Evolutionary conservation across 2,113 vertebrate species (phyloP).

Genomic region (Callaeas wilsoni): DNA sequence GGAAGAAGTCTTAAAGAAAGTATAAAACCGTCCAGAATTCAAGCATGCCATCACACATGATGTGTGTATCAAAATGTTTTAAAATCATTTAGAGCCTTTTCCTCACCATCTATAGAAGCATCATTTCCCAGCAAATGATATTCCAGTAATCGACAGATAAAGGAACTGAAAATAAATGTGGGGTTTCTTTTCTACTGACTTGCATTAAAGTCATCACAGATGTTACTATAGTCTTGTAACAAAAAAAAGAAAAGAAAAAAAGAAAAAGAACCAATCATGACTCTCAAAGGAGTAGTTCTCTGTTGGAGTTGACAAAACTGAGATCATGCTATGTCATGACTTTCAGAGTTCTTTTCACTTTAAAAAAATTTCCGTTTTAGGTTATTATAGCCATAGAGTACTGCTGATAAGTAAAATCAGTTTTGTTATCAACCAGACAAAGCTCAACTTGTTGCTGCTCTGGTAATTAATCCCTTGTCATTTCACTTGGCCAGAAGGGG

Average conservation of each 20-base stretch:
- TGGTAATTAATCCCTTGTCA: not conserved
- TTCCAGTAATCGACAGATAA: not conserved
- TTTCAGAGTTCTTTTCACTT: not conserved
- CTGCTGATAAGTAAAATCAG: not conserved
- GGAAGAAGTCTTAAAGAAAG: not conserved
- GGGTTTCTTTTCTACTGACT: not conserved
- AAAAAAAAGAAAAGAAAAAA: not conserved
- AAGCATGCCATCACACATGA: not conserved
- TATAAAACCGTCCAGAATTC: not conserved
- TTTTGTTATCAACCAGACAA: not conserved
- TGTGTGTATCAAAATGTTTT: not conserved
- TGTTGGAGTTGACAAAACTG: not conserved
- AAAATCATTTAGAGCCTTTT: not conserved
- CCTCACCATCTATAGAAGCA: not conserved
- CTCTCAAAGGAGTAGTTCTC: not conserved
- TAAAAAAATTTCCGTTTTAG: not conserved
- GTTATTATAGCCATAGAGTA: not conserved
- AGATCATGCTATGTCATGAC: not conserved
- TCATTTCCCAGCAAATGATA: not conserved
- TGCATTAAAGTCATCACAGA: not conserved
- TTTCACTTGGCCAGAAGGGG: not conserved
- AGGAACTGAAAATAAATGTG: not conserved
- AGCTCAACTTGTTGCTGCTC: not conserved
- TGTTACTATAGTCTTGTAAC: not conserved
- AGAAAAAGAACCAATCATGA: not conserved